Evolutionary conservation across 2,797 vertebrate species (phyloP), one percentile per base, ranked within the genome.

Genomic region (Gephyroberyx darwinii): DNA sequence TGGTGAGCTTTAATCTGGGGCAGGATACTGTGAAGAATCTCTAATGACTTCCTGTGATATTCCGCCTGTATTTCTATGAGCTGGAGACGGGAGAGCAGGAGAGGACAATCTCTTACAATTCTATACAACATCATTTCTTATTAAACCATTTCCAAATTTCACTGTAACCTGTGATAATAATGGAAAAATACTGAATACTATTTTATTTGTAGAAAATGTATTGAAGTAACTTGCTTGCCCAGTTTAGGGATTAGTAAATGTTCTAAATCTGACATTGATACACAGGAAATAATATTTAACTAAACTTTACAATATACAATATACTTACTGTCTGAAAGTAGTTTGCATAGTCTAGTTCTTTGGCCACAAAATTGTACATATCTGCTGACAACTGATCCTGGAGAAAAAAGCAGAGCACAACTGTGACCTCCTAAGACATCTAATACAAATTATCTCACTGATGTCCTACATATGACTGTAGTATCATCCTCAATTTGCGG

Each of bases 331-430:
- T 96, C 91, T 98, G 95, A 82, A 98, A 98, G 93, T 97, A 98
- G 92, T 96, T 98, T 98, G 97, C 97, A 97, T 99, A 99, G 96
- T 99, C 97, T 85, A 98, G 96, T 96, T 99, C 98, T 98, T 99
- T 99, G 96, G 98, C 98, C 96, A 98, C 95, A 78, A 99, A 99
- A 89, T 92, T 98, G 94, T 98, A 99, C 97, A 99, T 98, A 89
- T 99, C 98, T 65, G 97, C 97, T 5, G 98, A 98, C 81, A 99
- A 93, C 88, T 99, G 97, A 93, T 99, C 98, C 98, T 99, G 89
- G 0, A 90, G 84, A 64, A 84, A 22, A 78, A 57, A 81, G 47
- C 0, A 75, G 45, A 84, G 48, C 22, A n/a, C 9, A 61, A 61
- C 13, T 26, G 19, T 43, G 17, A 53, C 37, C 53, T 70, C 22